phyloP scores from a whole-genome alignment of 2,888 invertebrate genomes.

The Opisthograptis luteolata region DNA sequence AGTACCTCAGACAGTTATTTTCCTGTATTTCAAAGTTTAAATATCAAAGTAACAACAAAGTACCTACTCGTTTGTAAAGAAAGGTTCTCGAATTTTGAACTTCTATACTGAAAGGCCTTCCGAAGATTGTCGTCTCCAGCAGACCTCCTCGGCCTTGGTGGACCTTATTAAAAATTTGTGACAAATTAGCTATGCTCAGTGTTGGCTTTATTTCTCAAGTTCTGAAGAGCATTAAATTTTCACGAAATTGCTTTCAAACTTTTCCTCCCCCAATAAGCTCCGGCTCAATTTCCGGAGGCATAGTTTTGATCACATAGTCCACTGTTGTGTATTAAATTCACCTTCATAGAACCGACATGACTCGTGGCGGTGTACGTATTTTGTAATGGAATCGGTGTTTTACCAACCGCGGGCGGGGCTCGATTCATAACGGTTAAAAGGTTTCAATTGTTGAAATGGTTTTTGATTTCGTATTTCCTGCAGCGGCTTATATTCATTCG shows the following conservation, averaged over 20 bases:
- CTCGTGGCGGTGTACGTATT: slow-evolving; percentile 9
- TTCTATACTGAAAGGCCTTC: slow-evolving; percentile 4
- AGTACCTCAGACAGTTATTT: too few relatives aligned
- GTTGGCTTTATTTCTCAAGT: slow-evolving; percentile 76
- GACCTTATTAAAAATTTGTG: slow-evolving; percentile 70
- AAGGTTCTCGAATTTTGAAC: too few relatives aligned
- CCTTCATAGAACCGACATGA: slow-evolving; percentile 25
- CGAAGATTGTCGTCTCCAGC: slow-evolving; percentile 29
- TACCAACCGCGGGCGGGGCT: slow-evolving; percentile 31
- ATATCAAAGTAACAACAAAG: too few relatives aligned
- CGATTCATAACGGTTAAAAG: slow-evolving; percentile 47
- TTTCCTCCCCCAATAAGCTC: slow-evolving; percentile 73
- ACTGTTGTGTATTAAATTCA: slow-evolving; percentile 36
- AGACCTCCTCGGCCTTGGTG: slow-evolving; percentile 41
- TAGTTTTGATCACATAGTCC: slow-evolving; percentile 69
- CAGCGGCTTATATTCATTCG: slow-evolving; percentile 64
- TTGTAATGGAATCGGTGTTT: slow-evolving; percentile 32
- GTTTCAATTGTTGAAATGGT: slow-evolving; percentile 48
- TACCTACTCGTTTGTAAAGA: too few relatives aligned
- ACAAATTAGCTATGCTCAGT: slow-evolving; percentile 78
- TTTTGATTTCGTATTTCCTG: slow-evolving; percentile 53
- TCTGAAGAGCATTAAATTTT: slow-evolving; percentile 77
- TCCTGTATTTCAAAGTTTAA: too few relatives aligned
- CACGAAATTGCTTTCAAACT: slow-evolving; percentile 79
- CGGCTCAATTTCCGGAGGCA: slow-evolving; percentile 71